Percentiles rank a stretch among this genome's conserved stretches.
Conservation (phyloP, 2,888 invertebrate species). For the Leptogaster cylindrica region DNA sequence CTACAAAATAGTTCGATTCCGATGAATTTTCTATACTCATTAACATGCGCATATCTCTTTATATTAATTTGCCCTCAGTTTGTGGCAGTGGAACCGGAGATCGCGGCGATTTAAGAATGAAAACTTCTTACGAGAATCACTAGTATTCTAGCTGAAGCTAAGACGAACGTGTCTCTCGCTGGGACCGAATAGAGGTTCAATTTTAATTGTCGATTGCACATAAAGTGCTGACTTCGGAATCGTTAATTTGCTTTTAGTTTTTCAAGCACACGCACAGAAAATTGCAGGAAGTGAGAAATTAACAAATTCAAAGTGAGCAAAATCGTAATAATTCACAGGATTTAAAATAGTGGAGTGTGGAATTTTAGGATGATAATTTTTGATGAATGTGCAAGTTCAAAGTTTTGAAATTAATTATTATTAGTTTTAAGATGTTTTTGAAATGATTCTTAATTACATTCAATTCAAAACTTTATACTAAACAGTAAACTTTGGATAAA, state of each 20-base stretch:
- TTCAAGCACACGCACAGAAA: constrained; percentile 3
- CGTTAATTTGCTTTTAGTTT: not conserved
- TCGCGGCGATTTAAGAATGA: constrained; percentile 23
- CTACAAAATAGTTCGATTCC: not conserved
- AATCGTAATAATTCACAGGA: too few species aligned
- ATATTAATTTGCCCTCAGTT: constrained; percentile 15
- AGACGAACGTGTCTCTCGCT: constrained; percentile 15
- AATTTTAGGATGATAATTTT: not conserved
- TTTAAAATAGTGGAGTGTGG: too few species aligned
- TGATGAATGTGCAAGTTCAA: too few species aligned
- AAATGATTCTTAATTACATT: too few species aligned
- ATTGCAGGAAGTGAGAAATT: constrained; percentile 26
- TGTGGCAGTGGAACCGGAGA: constrained; percentile 3
- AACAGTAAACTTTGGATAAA: too few species aligned
- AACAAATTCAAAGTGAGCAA: constrained; percentile 11
- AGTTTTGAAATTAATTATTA: too few species aligned
- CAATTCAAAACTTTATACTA: too few species aligned
- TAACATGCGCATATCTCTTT: constrained; percentile 6
- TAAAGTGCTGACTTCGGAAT: not conserved
- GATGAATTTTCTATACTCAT: constrained; percentile 30
- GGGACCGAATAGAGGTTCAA: constrained; percentile 10
- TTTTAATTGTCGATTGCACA: constrained; percentile 3
- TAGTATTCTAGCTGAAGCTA: constrained; percentile 35
- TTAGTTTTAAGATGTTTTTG: too few species aligned
- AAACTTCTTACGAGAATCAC: constrained; percentile 29